Evolutionary conservation across 1,140 invertebrate species (phyloP).

Genomic region (Probaryconus sp.): DNA sequence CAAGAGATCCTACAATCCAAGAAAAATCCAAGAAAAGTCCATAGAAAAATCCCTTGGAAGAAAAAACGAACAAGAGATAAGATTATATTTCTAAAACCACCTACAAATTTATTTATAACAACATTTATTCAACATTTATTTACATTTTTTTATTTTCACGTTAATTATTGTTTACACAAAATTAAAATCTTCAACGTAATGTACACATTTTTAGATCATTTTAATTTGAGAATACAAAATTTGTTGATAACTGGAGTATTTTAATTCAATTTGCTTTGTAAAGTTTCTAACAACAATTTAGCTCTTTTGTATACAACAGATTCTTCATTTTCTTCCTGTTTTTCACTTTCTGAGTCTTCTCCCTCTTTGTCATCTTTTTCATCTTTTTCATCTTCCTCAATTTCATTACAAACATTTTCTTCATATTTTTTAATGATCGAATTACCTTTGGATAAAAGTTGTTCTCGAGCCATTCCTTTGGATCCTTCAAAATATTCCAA

Average conservation of each 20-base stretch:
- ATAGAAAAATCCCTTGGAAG: not conserved
- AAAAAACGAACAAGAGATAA: not conserved
- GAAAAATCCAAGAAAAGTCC: too few species aligned
- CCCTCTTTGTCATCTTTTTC: slow-evolving; percentile 76
- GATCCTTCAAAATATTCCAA: slow-evolving; percentile 84
- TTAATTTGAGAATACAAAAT: not conserved
- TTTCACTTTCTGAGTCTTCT: slow-evolving; percentile 72
- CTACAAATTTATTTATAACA: slow-evolving; percentile 6
- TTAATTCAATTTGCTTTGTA: slow-evolving; percentile 64
- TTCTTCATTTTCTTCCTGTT: slow-evolving; percentile 68
- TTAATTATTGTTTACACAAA: too few species aligned
- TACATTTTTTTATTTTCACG: too few species aligned
- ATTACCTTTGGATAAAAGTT: slow-evolving; percentile 81
- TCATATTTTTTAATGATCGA: slow-evolving; percentile 83
- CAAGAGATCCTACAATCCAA: too few species aligned
- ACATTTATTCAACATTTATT: too few species aligned
- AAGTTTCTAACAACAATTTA: slow-evolving; percentile 77
- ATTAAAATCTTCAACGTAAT: too few species aligned
- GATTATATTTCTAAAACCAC: not conserved
- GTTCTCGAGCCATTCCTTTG: slow-evolving; percentile 82
- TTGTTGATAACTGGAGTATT: not conserved
- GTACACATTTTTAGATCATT: slow-evolving; percentile 7
- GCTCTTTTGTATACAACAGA: slow-evolving; percentile 78
- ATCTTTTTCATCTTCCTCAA: too few species aligned
- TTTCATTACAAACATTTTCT: too few species aligned